Conservation (phyloP, 2,113 vertebrate species). For the Callopanchax toddi region DNA sequence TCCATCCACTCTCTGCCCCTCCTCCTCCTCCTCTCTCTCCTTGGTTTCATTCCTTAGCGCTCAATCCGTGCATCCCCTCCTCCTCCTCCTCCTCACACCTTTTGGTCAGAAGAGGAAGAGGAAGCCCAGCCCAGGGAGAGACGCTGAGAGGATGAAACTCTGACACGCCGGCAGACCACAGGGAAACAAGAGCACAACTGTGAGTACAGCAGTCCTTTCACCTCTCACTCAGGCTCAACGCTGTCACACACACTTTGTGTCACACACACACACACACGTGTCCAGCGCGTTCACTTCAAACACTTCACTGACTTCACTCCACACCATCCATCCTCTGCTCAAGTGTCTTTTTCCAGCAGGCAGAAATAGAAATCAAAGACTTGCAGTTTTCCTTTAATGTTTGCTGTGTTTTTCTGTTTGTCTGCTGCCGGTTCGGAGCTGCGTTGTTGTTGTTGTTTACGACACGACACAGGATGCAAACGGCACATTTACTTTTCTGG, state of each 20-base stretch:
- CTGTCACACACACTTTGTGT: conserved; percentile 57
- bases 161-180: conserved; percentile 73
- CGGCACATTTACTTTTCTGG: conserved; percentile 19
- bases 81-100: conserved; percentile 62
- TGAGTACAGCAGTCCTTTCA: conserved; percentile 74
- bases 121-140: conserved; percentile 72
- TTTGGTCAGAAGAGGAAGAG: conserved; percentile 69
- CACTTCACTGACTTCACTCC: conserved; percentile 41
- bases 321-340: conserved; percentile 9
- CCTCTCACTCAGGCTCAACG: conserved; percentile 69
- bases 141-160: conserved; percentile 76
- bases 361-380: conserved; percentile 8
- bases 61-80: conserved; percentile 52
- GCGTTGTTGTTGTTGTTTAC: background rate
- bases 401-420: conserved; percentile 1
- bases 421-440: conserved; percentile 14
- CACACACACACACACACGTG: conserved; percentile 48
- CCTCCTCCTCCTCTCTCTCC: conserved; percentile 38
- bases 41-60: conserved; percentile 58
- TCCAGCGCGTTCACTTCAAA: conserved; percentile 47
- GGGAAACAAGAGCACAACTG: conserved; percentile 71
- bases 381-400: background rate
- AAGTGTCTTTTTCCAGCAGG: conserved; percentile 40
- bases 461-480: conserved; percentile 1
- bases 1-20: conserved; percentile 19